A percentile compares a stretch with the other conserved stretches of the same genome.
phyloP scores from a whole-genome alignment of 1,140 invertebrate genomes.

The Macrotrachela quadricornifera region DNA sequence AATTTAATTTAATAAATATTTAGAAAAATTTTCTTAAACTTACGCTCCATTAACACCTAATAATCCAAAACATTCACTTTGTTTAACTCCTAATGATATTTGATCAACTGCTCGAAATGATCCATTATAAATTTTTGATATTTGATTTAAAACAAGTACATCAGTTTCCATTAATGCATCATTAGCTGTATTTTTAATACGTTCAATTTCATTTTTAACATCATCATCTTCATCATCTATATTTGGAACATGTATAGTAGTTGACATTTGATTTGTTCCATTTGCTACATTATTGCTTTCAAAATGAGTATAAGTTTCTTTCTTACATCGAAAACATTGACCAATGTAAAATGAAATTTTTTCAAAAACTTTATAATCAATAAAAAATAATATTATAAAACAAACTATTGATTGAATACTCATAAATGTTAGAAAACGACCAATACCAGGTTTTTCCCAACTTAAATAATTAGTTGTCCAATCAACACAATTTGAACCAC shows the following conservation, averaged over 20 bases:
- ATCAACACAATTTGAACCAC: background rate
- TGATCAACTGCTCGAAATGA: conserved; percentile 39
- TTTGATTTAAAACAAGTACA: background rate
- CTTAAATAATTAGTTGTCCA: conserved; percentile 4
- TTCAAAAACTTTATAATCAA: background rate
- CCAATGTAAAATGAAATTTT: background rate
- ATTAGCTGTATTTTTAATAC: background rate
- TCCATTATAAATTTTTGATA: conserved; percentile 4
- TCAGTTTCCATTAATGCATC: background rate
- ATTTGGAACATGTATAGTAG: no score
- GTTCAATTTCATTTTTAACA: conserved; percentile 1
- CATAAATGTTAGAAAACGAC: conserved; percentile 1
- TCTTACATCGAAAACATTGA: no score
- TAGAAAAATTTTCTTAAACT: no score
- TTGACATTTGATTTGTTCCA: no score
- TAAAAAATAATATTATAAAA: background rate
- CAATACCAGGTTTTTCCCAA: conserved; percentile 7
- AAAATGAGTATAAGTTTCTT: no score
- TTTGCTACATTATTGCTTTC: no score
- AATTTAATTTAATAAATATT: background rate
- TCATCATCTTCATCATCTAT: background rate
- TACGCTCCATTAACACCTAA: conserved; percentile 47
- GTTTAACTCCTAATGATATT: conserved; percentile 44
- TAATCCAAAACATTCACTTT: conserved; percentile 59
- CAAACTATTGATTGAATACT: background rate